phyloP scores from a whole-genome alignment of 2,113 vertebrate species.

The Urocolius indicus region DNA sequence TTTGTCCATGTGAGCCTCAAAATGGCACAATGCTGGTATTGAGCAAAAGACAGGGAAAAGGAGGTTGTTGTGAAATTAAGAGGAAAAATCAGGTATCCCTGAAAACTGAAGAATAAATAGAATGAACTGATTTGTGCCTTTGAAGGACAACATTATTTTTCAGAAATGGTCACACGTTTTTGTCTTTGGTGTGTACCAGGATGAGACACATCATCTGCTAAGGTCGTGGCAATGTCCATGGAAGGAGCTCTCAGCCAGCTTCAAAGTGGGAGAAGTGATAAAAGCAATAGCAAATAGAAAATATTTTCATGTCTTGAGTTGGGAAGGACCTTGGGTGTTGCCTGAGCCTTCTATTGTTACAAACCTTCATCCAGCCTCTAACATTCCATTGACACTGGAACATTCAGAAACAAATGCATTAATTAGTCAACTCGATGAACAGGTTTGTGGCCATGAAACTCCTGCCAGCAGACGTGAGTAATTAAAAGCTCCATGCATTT shows the following conservation, averaged over 20 bases:
- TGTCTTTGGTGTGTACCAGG: background rate
- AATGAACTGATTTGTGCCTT: background rate
- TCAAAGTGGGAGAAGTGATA: background rate
- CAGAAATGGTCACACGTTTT: background rate
- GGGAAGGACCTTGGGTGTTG: slow-evolving; percentile 57
- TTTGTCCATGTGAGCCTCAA: background rate
- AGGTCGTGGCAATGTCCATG: background rate
- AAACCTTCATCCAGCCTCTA: background rate
- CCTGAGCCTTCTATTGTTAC: slow-evolving; percentile 17
- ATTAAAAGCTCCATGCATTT: background rate
- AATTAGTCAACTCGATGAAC: slow-evolving; percentile 27
- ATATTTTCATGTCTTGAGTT: background rate
- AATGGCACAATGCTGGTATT: background rate
- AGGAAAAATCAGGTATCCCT: background rate
- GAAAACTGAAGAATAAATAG: background rate
- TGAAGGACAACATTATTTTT: background rate
- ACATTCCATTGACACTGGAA: background rate
- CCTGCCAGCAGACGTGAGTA: background rate
- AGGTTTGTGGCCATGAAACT: background rate
- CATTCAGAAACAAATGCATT: background rate
- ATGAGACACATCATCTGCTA: background rate
- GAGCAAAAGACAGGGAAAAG: background rate
- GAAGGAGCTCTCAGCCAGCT: background rate
- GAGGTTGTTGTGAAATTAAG: background rate
- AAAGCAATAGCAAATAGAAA: background rate